phyloP scores from a whole-genome alignment of 2,113 vertebrate species.

The Thunnus maccoyii region DNA sequence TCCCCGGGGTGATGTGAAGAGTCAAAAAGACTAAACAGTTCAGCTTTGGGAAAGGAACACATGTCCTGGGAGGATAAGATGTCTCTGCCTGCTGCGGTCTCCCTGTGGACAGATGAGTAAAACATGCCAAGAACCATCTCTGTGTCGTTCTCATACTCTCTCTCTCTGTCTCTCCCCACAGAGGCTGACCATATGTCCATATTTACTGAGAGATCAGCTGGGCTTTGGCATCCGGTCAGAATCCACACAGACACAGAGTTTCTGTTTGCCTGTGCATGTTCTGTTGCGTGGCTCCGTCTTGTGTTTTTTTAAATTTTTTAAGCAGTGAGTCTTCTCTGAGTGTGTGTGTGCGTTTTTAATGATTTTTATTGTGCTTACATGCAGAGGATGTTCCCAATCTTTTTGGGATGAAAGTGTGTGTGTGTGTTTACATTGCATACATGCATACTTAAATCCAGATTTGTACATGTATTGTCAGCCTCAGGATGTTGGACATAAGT shows the following conservation, averaged over 20 bases:
- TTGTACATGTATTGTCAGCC: neutral
- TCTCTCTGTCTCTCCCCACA: slow-evolving; percentile 27
- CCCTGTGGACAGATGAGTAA: slow-evolving; percentile 38
- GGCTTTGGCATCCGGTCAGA: slow-evolving; percentile 61
- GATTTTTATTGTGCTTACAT: slow-evolving; percentile 21
- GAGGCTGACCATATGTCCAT: slow-evolving; percentile 72
- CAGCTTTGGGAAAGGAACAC: slow-evolving; percentile 49
- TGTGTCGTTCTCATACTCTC: slow-evolving; percentile 32
- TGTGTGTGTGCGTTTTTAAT: slow-evolving; percentile 27
- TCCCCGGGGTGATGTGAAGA: slow-evolving; percentile 10
- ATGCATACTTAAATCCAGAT: neutral
- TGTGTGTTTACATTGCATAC: slow-evolving; percentile 14
- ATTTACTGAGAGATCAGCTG: slow-evolving; percentile 77
- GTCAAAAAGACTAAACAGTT: slow-evolving; percentile 45
- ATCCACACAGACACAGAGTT: slow-evolving; percentile 25
- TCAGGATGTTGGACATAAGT: neutral
- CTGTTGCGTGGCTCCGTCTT: slow-evolving; percentile 17
- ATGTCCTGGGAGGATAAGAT: slow-evolving; percentile 56
- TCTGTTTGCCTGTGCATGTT: slow-evolving; percentile 5
- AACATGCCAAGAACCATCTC: slow-evolving; percentile 36
- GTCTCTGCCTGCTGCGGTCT: slow-evolving; percentile 49
- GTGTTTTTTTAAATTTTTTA: neutral
- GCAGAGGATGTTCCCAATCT: slow-evolving; percentile 25
- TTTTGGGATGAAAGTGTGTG: slow-evolving; percentile 4
- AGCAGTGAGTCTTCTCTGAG: neutral